Base-by-base conservation (phyloP, 2,797 vertebrate genomes). In the Neosilurus hyrtlii region DNA sequence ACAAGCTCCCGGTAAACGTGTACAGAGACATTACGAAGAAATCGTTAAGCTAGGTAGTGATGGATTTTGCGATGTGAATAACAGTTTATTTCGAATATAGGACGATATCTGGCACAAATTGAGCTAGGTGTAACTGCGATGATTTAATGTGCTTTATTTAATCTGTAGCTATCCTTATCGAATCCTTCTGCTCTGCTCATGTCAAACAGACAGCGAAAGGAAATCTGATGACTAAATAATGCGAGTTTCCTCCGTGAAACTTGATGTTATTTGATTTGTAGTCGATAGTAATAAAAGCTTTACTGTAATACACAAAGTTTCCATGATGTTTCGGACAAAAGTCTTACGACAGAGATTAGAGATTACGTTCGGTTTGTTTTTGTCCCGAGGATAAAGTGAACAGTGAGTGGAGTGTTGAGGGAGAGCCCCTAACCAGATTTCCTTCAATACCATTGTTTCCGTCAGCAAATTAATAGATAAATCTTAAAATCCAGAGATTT, bases 261-360 rank as follows among this genome's bases (percentile, higher is more conserved):
- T 22, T 15, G 20, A 76, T 75, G 30, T 9, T 0, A 22, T 59
- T 76, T n/a, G 3, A 37, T 61, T 59, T 61, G n/a, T n/a, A 22
- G 20, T 12, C n/a, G 52, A 56, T 56, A 73, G 15, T 37, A 22
- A 2, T 75, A 63, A 63, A 51, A 26, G 3, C 6, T 76, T 73
- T 30, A 49, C 37, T 52, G n/a, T 65, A 52, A 49, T 77, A 49
- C 12, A 63, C 35, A 24, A 57, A 49, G 9, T 63, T 78, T 63
- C 75, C 61, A 63, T 8, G 16, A 30, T 52, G n/a, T 51, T 26
- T 79, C 61, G 51, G 22, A 51, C 37, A 62, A 4, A 37, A 24
- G 37, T 5, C 37, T n/a, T 26, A 78, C 24, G 7, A 11, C n/a
- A 79, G n/a, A 65, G 76, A 65, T 65, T 11, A 78, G 61, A 78